A percentile compares a stretch with the other conserved stretches of the same genome.
Conservation (phyloP, 2,888 invertebrate genomes). For the Drosophila ustulata region DNA sequence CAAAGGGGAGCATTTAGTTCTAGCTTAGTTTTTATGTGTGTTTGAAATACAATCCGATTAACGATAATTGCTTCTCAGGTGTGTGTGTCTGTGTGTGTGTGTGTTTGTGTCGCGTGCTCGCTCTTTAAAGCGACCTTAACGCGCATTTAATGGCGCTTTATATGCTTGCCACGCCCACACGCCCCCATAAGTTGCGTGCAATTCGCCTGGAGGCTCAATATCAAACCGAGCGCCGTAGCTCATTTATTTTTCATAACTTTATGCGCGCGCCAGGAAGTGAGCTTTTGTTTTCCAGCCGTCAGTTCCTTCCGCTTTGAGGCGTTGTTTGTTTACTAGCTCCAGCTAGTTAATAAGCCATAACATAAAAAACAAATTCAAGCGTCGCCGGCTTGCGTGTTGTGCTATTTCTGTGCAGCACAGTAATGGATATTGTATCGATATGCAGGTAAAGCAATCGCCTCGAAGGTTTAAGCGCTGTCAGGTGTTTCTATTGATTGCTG, state of each 20-base stretch:
- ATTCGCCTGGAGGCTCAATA: slow-evolving; percentile 50
- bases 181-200: slow-evolving; percentile 69
- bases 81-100: slow-evolving; percentile 42
- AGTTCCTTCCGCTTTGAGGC: slow-evolving; percentile 74
- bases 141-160: slow-evolving; percentile 60
- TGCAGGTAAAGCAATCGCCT: slow-evolving; percentile 46
- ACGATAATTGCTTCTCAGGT: slow-evolving; percentile 73
- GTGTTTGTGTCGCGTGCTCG: slow-evolving; percentile 63
- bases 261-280: slow-evolving; percentile 66
- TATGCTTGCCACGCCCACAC: slow-evolving; percentile 39
- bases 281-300: slow-evolving; percentile 79
- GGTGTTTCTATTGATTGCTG: slow-evolving; percentile 63
- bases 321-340: slow-evolving; percentile 57
- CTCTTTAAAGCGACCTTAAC: slow-evolving; percentile 65
- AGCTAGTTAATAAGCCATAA: slow-evolving; percentile 68
- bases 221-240: slow-evolving; percentile 41
- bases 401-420: not conserved
- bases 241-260: slow-evolving; percentile 74
- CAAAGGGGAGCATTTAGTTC: slow-evolving; percentile 63
- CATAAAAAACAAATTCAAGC: slow-evolving; percentile 25
- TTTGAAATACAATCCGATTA: slow-evolving; percentile 78
- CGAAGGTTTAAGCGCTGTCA: slow-evolving; percentile 57
- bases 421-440: slow-evolving; percentile 27
- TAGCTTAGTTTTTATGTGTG: slow-evolving; percentile 52
- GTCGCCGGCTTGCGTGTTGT: slow-evolving; percentile 56